Evolutionary conservation across 1,140 invertebrate genomes (phyloP), one percentile per base, ranked within the genome.

Genomic region (Drosophila athabasca): DNA sequence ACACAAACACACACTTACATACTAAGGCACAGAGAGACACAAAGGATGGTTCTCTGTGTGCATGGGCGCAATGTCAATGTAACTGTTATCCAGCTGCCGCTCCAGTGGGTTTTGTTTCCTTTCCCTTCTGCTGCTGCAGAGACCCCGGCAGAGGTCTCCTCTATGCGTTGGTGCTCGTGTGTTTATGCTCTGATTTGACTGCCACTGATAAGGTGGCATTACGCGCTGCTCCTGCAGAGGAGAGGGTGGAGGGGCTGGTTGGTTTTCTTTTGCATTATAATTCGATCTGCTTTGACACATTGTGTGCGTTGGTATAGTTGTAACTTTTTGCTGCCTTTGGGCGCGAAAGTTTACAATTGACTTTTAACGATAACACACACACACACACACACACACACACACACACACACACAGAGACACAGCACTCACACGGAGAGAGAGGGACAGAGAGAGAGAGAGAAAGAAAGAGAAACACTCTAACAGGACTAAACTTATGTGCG

Each of bases 271-370:
- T 69, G 66, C 66, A 69, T 87, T 87, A 87, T 82, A 87, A 88
- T 88, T 87, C 83, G 82, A 88, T 88, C 83, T 76, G 69, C 71
- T 57, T 64, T 54, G 82, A 74, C 68, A 62, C 73, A 80, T 58
- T 59, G 52, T 43, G 57, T 43, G 57, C 26, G 17, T 19, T 66
- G 22, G 39, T 67, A 35, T 88, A 87, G 83, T 88, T 85, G 69
- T 48, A 69, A 46, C 52, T 75, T 57, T 65, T 41, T 51, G 54
- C 39, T 55, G 78, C 75, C 79, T 78, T 71, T 58, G 67, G 65
- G 70, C 69, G 76, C 79, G 85, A 81, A 90, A 90, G 76, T 90
- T 90, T 90, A 90, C 87, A 90, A 90, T 90, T 90, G 82, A 82
- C 87, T 83, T 82, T 83, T 90, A 90, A 85, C 72, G 81, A 85